Conservation (phyloP, 1,140 invertebrate species). For the Heliconius hewitsoni region DNA sequence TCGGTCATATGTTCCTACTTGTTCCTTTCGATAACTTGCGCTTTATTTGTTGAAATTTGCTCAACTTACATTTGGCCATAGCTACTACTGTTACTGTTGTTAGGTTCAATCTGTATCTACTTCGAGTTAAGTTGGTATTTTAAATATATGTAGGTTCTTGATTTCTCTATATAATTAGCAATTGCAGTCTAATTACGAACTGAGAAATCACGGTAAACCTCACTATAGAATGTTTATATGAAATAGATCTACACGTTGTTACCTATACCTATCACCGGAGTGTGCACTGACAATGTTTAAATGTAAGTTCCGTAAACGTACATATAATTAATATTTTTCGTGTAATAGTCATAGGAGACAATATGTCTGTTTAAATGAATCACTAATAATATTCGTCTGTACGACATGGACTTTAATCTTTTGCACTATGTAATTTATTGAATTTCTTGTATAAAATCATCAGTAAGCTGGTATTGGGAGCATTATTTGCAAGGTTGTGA, state of each 20-base stretch:
- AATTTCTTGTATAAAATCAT: constrained; percentile 66
- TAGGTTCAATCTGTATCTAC: background rate
- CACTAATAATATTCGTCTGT: constrained; percentile 34
- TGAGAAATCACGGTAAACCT: constrained; percentile 24
- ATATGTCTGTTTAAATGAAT: constrained; percentile 33
- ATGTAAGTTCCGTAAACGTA: constrained; percentile 27
- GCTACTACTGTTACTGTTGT: background rate
- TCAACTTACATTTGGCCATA: constrained; percentile 63
- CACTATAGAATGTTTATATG: constrained; percentile 24
- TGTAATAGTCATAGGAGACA: constrained; percentile 31
- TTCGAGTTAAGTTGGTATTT: background rate
- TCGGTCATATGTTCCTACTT: constrained; percentile 71
- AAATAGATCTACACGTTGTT: constrained; percentile 44
- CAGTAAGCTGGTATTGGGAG: constrained; percentile 80
- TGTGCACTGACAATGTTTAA: constrained; percentile 51
- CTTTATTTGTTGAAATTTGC: constrained; percentile 70
- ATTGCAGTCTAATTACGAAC: constrained; percentile 14
- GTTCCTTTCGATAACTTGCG: constrained; percentile 62
- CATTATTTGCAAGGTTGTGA: constrained; percentile 80
- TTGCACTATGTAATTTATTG: constrained; percentile 51
- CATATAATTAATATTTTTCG: constrained; percentile 28
- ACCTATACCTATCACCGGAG: constrained; percentile 62
- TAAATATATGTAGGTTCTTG: background rate
- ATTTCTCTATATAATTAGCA: background rate
- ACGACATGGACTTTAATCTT: constrained; percentile 38